These are phyloP conservation scores for Onychostoma macrolepis DNA, from an alignment of 2,113 vertebrate genomes.

Conservation along the genomic window DNA sequence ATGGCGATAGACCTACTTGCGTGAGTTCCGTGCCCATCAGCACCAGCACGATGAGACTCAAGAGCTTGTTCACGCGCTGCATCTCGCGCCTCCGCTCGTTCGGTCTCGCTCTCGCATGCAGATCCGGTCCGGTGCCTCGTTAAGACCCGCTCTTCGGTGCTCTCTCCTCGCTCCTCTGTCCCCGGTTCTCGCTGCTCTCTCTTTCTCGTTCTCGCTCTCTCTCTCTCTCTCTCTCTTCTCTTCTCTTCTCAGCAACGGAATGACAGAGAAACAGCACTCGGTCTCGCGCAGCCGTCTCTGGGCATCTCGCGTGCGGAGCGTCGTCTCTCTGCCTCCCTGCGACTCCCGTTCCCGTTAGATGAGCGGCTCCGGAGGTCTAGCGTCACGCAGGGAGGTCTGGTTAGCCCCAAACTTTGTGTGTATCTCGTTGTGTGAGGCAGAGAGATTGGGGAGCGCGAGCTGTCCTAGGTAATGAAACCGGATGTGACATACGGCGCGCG, in stretches of 20 bases:
- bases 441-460: slow-evolving; percentile 67
- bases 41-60: slow-evolving; percentile 90
- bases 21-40: slow-evolving; percentile 97
- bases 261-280: slow-evolving; percentile 74
- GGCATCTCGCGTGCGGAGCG: slow-evolving; percentile 83
- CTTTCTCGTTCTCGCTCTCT: neutral
- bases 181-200: neutral
- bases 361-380: slow-evolving; percentile 49
- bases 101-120: slow-evolving; percentile 81
- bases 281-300: slow-evolving; percentile 78
- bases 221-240: neutral
- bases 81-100: slow-evolving; percentile 84
- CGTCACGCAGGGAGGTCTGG: slow-evolving; percentile 67
- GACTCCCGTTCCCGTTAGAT: neutral
- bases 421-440: slow-evolving; percentile 19
- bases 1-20: slow-evolving; percentile 91
- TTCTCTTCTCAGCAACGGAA: slow-evolving; percentile 72
- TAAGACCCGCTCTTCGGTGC: slow-evolving; percentile 33
- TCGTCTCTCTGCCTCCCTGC: slow-evolving; percentile 39
- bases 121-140: slow-evolving; percentile 63
- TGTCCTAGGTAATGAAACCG: slow-evolving; percentile 69
- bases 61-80: slow-evolving; percentile 91
- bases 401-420: slow-evolving; percentile 84
- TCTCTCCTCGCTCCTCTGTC: slow-evolving; percentile 25
- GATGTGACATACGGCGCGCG: slow-evolving; percentile 42